Conservation (phyloP, 1,140 invertebrate genomes). For the Coptotermes formosanus region DNA sequence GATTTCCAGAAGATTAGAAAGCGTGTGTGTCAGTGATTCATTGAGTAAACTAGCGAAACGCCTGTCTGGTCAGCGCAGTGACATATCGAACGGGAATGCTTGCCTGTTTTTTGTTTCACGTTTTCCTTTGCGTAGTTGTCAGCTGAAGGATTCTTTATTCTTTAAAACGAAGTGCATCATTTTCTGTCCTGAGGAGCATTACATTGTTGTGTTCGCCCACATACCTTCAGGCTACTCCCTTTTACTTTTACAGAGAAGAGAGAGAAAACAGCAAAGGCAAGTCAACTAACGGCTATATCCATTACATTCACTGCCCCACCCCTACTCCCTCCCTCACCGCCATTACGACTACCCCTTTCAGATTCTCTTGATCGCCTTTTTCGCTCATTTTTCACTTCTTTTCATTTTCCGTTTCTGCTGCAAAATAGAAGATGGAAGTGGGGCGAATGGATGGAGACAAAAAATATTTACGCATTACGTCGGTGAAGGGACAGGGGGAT, state of each 20-base stretch:
- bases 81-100: not conserved
- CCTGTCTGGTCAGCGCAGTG: not conserved
- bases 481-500: not conserved
- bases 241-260: not conserved
- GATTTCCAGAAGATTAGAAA: not conserved
- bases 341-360: not conserved
- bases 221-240: not conserved
- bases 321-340: too few species aligned
- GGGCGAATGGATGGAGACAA: not conserved
- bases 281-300: slow-evolving; percentile 8
- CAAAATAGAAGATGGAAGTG: not conserved
- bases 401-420: not conserved
- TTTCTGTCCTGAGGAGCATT: not conserved
- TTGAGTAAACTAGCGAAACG: not conserved
- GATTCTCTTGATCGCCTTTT: not conserved
- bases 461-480: not conserved
- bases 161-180: not conserved
- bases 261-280: not conserved
- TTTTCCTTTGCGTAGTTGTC: not conserved
- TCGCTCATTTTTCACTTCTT: not conserved
- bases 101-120: not conserved
- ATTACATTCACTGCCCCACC: not conserved
- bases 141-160: not conserved
- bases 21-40: not conserved
- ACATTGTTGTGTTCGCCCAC: not conserved